Base-by-base conservation (phyloP, 1,140 invertebrate genomes). In the Drosophila tropicalis region DNA sequence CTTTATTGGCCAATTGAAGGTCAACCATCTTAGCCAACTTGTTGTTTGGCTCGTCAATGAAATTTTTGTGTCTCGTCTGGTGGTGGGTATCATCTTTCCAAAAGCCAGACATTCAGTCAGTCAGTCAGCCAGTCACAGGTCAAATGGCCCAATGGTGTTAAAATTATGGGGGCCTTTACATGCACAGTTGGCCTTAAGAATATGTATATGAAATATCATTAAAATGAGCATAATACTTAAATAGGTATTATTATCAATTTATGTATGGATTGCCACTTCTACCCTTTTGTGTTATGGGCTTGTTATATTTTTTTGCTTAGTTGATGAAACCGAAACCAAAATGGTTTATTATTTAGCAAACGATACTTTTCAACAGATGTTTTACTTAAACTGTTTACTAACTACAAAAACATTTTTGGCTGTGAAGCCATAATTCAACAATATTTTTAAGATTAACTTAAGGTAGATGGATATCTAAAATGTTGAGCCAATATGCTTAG, bases 1-100 rank as follows among this genome's bases (percentile, higher is more conserved):
- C 83, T 87, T 87, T 89, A 87, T 87, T 87, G 83, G 76, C 83
- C 84, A 89, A 83, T 66, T 72, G 83, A 87, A 87, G 83, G 83
- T 89, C 84, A 70, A 29, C 34, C 44, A 22, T 13, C 44, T 51
- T 51, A 51, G 44, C 40, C 77, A 70, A 89, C 79, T 89, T 89
- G 83, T 85, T 73, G 74, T 51, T 81, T 77, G 64, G 62, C 71
- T 71, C 29, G 29, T 29, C 29, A 29, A 29, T 29, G 29, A 29
- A 29, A 29, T 76, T 63, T 61, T 57, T 62, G 67, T 47, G 51
- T 57, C 3, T 40, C 29, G 62, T 76, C 62, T 40, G 60, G 73
- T 70, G 29, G 72, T 65, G 66, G 72, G 78, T 70, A 72, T 82
- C 79, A 54, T 62, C 72, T 81, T 76, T 76, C 73, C 77, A 73